These are phyloP conservation scores for Naso thynnoides DNA, from an alignment of 2,797 vertebrate genomes.

Conservation along the genomic window DNA sequence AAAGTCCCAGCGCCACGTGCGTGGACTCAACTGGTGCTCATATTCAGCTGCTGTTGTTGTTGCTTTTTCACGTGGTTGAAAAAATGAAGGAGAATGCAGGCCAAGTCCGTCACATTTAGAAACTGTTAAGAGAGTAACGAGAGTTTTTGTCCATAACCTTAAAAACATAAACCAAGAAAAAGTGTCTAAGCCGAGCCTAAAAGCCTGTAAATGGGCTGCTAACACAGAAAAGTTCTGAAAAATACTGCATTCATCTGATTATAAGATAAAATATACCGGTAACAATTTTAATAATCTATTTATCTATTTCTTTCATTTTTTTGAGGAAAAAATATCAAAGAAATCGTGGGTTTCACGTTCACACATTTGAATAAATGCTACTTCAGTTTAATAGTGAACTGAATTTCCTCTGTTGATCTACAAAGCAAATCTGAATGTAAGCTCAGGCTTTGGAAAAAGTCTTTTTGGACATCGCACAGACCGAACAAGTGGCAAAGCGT, in stretches of 20 bases:
- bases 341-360: no score
- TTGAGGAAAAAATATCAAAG: no score
- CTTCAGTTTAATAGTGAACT: no score
- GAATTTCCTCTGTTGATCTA: no score
- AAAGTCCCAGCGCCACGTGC: neutral
- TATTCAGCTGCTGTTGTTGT: neutral
- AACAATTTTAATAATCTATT: no score
- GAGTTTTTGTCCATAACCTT: neutral
- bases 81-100: neutral
- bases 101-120: neutral
- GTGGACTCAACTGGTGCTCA: neutral
- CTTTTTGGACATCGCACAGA: neutral
- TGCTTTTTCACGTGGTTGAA: neutral
- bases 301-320: no score
- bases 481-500: neutral
- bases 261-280: neutral
- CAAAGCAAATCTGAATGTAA: no score
- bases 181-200: neutral
- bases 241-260: neutral
- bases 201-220: no score
- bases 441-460: neutral
- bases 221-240: neutral
- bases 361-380: no score
- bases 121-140: neutral
- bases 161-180: slow-evolving; percentile 2